A percentile compares a stretch with the other conserved stretches of the same genome.
These are phyloP conservation scores for Euplexia lucipara DNA, from an alignment of 2,888 invertebrate species.

Conservation along the genomic window DNA sequence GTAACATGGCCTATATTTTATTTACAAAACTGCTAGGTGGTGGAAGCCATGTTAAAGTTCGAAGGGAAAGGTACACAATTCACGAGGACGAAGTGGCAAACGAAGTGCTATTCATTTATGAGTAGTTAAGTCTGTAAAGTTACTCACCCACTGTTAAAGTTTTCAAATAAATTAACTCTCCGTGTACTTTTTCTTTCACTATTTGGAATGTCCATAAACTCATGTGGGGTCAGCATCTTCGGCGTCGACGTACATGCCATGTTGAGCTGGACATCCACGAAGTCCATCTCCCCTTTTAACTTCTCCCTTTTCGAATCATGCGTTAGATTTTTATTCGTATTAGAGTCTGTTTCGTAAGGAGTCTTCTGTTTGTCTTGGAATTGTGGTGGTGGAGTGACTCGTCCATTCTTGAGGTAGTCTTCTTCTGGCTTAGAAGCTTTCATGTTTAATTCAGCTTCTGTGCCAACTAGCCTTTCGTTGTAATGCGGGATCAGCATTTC, in stretches of 20 bases:
- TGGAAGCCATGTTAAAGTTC: too few relatives aligned
- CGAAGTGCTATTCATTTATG: too few relatives aligned
- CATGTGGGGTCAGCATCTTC: constrained; percentile 86
- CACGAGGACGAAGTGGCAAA: too few relatives aligned
- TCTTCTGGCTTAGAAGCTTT: constrained; percentile 72
- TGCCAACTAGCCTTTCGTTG: constrained; percentile 83
- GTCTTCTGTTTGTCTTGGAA: constrained; percentile 86
- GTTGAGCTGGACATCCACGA: constrained; percentile 84
- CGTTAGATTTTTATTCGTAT: constrained; percentile 80
- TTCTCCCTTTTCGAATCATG: constrained; percentile 88
- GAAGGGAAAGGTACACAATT: too few relatives aligned
- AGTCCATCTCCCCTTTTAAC: constrained; percentile 85
- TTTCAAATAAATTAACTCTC: constrained; percentile 82
- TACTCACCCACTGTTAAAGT: constrained; percentile 86
- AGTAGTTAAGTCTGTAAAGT: neutral
- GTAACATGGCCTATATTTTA: too few relatives aligned
- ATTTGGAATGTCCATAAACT: constrained; percentile 79
- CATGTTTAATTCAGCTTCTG: constrained; percentile 74
- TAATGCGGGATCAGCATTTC: constrained; percentile 86
- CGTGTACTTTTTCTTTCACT: constrained; percentile 78
- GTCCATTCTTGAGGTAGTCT: constrained; percentile 75
- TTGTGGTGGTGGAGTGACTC: constrained; percentile 86
- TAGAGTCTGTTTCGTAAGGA: constrained; percentile 79
- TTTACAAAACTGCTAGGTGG: too few relatives aligned
- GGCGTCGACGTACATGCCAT: constrained; percentile 88